Evolutionary conservation across 2,113 vertebrate species (phyloP), one percentile per base, ranked within the genome.

Genomic region (Oncorhynchus tshawytscha): DNA sequence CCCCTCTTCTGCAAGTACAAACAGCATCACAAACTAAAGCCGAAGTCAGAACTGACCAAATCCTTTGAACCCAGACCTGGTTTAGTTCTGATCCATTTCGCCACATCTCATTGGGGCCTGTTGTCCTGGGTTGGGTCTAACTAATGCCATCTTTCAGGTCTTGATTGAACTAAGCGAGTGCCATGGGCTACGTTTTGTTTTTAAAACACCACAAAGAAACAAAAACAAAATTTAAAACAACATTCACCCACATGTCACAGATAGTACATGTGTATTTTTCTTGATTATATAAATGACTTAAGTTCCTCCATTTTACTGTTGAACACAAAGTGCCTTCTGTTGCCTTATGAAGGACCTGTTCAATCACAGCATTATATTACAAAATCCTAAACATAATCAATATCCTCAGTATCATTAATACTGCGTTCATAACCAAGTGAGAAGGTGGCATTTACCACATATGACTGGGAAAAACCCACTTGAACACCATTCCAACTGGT

Each of bases 121-220:
- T 24, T 24, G 6, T 22, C 9, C 39, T 45, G 39, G 39, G 39
- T 12, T 2, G 0, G 39, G 39, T 45, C 39, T 45, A 45, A 45
- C 39, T 12, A 45, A 45, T 45, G 39, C 39, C 9, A 45, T 45
- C 39, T 45, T 45, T 45, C 39, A 45, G 39, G 9, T 45, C 39
- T 11, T 11, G 39, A 20, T 57, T 57, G 16, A 57, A 57, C 51
- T 57, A 57, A 57, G 18, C n/a, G n/a, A 22, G n/a, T 8, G 18
- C 11, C 25, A 67, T 15, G 65, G 65, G 24, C 9, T 25, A 67
- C 1, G 11, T 54, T 64, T 59, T 15, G 29, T 49, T 73, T 22
- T 68, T 75, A 71, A 15, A 65, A 75, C 72, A 71, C 39, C 20
- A 68, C 60, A 78, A 60, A 49, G n/a, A 27, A 66, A 34, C 45